phyloP scores from a whole-genome alignment of 1,140 invertebrate genomes.

The Glomeris maerens region DNA sequence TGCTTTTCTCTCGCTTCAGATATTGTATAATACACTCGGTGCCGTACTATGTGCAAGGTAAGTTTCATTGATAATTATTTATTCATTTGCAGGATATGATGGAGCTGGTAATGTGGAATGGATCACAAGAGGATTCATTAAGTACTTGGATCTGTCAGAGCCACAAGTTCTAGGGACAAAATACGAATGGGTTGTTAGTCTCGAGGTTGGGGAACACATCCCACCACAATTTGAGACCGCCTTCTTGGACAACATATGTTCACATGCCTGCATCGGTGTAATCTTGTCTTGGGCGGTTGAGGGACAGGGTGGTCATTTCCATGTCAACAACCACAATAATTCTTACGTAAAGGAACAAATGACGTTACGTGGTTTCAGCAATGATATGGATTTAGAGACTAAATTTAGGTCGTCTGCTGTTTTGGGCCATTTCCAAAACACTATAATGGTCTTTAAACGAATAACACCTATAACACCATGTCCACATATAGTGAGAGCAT shows the following conservation, averaged over 20 bases:
- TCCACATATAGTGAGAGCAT: too few relatives aligned
- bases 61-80: not conserved
- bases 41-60: not conserved
- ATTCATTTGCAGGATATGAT: not conserved
- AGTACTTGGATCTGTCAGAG: slow-evolving; percentile 7
- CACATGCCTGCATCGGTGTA: slow-evolving; percentile 12
- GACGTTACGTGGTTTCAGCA: slow-evolving; percentile 9
- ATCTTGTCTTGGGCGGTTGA: slow-evolving; percentile 13
- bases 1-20: too few relatives aligned
- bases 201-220: slow-evolving; percentile 17
- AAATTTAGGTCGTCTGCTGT: not conserved
- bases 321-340: slow-evolving; percentile 13
- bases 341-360: slow-evolving; percentile 13
- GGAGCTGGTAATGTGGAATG: not conserved
- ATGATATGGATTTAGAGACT: slow-evolving; percentile 7
- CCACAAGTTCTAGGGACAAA: not conserved
- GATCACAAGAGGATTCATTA: not conserved
- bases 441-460: slow-evolving; percentile 4
- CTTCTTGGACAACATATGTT: slow-evolving; percentile 9
- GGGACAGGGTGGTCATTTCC: slow-evolving; percentile 10
- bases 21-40: not conserved
- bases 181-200: slow-evolving; percentile 14
- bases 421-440: not conserved
- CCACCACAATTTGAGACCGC: slow-evolving; percentile 1
- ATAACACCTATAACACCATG: not conserved